Conservation (phyloP, 2,888 invertebrate genomes). For the Chloroclysta siterata region DNA sequence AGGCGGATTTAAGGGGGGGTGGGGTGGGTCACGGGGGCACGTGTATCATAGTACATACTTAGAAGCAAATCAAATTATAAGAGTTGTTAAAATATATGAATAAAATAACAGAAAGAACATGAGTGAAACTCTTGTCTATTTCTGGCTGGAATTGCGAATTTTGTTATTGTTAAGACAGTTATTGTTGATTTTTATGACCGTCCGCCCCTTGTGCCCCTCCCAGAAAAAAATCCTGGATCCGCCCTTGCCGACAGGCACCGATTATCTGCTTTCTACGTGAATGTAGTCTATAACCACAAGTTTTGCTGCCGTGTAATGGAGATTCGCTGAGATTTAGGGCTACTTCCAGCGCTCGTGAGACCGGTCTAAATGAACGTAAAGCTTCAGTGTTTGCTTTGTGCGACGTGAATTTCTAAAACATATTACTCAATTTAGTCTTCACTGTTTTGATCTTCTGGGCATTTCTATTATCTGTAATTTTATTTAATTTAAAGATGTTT, state of each 20-base stretch:
- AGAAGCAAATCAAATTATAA: too few species aligned
- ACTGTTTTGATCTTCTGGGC: conserved; percentile 14
- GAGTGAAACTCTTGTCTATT: too few species aligned
- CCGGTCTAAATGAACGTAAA: conserved; percentile 38
- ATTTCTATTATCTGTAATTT: not conserved
- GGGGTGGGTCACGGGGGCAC: too few species aligned
- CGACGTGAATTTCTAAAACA: conserved; percentile 30
- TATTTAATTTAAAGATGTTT: conserved; percentile 17
- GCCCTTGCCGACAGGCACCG: conserved; percentile 1
- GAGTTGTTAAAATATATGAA: too few species aligned
- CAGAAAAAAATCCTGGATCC: too few species aligned
- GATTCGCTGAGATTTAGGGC: conserved; percentile 38
- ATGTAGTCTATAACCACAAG: conserved; percentile 19
- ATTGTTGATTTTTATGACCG: too few species aligned
- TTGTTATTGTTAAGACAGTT: too few species aligned
- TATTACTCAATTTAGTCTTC: not conserved
- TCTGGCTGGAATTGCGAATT: too few species aligned
- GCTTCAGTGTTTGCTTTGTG: conserved; percentile 32
- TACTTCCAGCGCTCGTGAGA: conserved; percentile 37
- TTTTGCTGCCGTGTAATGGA: conserved; percentile 32
- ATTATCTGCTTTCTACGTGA: conserved; percentile 24
- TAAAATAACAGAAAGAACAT: too few species aligned
- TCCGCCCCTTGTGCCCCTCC: too few species aligned
- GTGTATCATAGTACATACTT: too few species aligned
- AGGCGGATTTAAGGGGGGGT: too few species aligned